Conservation (phyloP, 2,888 invertebrate genomes). For the Cryptus viduatorius region DNA sequence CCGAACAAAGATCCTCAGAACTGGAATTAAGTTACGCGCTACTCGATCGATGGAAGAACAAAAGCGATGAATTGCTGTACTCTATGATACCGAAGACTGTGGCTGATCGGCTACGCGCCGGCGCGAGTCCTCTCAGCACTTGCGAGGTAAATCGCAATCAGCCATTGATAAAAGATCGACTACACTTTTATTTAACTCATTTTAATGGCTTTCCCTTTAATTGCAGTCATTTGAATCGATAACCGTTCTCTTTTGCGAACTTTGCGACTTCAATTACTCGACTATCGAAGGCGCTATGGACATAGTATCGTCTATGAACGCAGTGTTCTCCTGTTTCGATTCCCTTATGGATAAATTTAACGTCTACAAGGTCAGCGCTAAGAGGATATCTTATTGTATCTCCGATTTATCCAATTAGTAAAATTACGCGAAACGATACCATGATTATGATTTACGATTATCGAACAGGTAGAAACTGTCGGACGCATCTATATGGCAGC, state of each 20-base stretch:
- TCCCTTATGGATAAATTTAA: constrained; percentile 93
- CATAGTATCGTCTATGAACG: constrained; percentile 94
- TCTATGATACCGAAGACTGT: constrained; percentile 96
- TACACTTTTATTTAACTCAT: not conserved
- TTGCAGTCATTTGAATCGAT: constrained; percentile 91
- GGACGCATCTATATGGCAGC: constrained; percentile 97
- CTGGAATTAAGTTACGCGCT: constrained; percentile 92
- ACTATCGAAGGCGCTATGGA: constrained; percentile 90
- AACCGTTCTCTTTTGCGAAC: constrained; percentile 92
- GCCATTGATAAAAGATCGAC: too few relatives aligned
- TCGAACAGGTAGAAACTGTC: constrained; percentile 93
- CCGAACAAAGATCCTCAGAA: constrained; percentile 92
- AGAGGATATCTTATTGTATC: not conserved
- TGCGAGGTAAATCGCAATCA: constrained; percentile 88
- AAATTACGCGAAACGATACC: not conserved
- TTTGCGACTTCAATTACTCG: constrained; percentile 88
- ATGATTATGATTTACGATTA: not conserved
- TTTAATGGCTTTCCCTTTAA: constrained; percentile 52
- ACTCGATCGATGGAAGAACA: constrained; percentile 93
- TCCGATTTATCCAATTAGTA: not conserved
- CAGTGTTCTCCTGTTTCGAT: constrained; percentile 94
- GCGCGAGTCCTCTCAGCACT: constrained; percentile 91
- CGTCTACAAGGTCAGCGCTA: constrained; percentile 91
- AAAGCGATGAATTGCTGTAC: constrained; percentile 94
- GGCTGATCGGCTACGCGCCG: constrained; percentile 92